phyloP scores from a whole-genome alignment of 1,140 invertebrate genomes.

The Drosophila kanapiae region DNA sequence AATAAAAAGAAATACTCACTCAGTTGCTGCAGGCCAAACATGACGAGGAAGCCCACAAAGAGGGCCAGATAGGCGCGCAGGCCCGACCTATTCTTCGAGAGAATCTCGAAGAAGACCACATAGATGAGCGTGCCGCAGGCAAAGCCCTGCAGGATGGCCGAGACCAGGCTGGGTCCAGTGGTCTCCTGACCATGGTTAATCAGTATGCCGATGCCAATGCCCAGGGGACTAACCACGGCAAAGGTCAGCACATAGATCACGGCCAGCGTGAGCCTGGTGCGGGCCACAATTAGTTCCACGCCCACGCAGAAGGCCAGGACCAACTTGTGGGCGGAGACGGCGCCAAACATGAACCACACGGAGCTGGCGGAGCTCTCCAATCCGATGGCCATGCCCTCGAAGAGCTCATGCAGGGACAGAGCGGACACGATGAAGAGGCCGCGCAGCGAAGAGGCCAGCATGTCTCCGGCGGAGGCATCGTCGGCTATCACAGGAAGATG shows the following conservation, averaged over 20 bases:
- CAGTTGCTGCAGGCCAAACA: constrained; percentile 91
- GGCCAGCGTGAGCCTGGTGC: constrained; percentile 88
- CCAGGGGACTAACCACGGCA: constrained; percentile 92
- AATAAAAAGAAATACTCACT: constrained; percentile 88
- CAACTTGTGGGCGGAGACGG: constrained; percentile 95
- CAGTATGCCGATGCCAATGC: constrained; percentile 90
- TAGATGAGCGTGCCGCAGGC: constrained; percentile 95
- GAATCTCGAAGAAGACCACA: constrained; percentile 96
- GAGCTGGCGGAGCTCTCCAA: constrained; percentile 89
- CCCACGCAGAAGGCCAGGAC: constrained; percentile 95
- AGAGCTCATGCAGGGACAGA: constrained; percentile 95
- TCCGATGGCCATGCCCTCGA: constrained; percentile 96
- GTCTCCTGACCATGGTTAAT: constrained; percentile 87
- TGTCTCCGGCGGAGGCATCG: constrained; percentile 85
- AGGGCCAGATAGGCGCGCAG: constrained; percentile 90
- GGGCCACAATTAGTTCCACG: constrained; percentile 90
- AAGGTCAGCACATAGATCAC: constrained; percentile 91
- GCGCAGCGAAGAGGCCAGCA: constrained; percentile 89
- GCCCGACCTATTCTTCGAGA: constrained; percentile 91
- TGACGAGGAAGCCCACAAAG: constrained; percentile 90
- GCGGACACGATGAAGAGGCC: constrained; percentile 93
- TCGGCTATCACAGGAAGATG: constrained; percentile 85
- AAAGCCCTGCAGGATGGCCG: constrained; percentile 92
- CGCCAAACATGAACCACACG: constrained; percentile 94
- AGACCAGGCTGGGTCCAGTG: constrained; percentile 87